A percentile compares a stretch with the other conserved stretches of the same genome.
Conservation (phyloP, 2,113 vertebrate genomes). For the Anoura caudifer region DNA sequence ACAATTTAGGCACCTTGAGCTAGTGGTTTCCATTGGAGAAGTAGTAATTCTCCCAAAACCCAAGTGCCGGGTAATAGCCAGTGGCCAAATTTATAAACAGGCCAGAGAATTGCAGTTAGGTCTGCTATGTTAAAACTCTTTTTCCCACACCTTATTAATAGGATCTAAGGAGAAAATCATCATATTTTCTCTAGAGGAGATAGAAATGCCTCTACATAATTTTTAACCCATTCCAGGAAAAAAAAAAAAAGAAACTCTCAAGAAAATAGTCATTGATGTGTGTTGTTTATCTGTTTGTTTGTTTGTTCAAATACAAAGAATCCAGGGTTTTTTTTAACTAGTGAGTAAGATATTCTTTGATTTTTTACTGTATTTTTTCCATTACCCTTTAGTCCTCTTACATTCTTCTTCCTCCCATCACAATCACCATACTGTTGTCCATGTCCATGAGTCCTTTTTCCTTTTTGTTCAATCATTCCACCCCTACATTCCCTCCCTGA, state of each 20-base stretch:
- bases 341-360: no score
- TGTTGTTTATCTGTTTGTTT: no score
- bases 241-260: background rate
- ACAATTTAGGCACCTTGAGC: background rate
- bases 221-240: background rate
- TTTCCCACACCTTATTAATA: background rate
- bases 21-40: background rate
- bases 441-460: no score
- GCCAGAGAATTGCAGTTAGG: background rate
- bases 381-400: no score
- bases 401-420: no score
- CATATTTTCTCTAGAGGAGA: background rate
- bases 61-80: background rate
- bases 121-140: background rate
- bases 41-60: background rate
- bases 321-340: no score
- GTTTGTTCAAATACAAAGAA: no score
- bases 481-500: no score
- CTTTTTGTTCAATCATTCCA: no score
- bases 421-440: no score
- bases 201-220: background rate
- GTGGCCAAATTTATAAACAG: background rate
- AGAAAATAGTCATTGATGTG: background rate
- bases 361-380: no score
- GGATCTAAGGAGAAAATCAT: background rate